Percentiles rank a stretch among this genome's conserved stretches.
Evolutionary conservation across 2,888 invertebrate species (phyloP).

Genomic region (Cataglyphis rosenhaueri): DNA sequence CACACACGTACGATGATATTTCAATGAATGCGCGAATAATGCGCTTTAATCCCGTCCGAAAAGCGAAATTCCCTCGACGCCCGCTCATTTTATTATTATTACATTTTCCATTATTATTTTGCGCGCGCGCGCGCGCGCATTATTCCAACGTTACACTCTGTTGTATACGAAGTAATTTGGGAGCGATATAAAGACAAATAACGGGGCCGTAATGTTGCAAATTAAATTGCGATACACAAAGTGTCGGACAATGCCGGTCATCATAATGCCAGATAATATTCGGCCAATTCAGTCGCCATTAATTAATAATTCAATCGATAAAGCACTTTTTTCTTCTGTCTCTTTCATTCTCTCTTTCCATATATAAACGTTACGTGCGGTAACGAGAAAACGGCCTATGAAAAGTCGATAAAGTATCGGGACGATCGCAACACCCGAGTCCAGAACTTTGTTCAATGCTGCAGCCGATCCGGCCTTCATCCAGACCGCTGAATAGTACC

Average conservation of each 20-base stretch:
- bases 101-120: conserved; percentile 52
- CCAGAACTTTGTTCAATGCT: conserved; percentile 47
- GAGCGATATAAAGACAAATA: conserved; percentile 35
- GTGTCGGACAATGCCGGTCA: conserved; percentile 1
- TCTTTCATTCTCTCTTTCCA: background rate
- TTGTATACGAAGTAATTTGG: conserved; percentile 36
- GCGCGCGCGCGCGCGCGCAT: conserved; percentile 14
- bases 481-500: conserved; percentile 57
- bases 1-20: conserved; percentile 9
- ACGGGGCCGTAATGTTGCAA: conserved; percentile 23
- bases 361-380: background rate
- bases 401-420: conserved; percentile 67
- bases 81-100: conserved; percentile 45
- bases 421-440: conserved; percentile 50
- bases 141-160: conserved; percentile 26
- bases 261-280: conserved; percentile 36
- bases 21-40: conserved; percentile 49
- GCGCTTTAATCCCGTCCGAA: conserved; percentile 44
- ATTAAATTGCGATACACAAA: conserved; percentile 38
- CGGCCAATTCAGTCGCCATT: conserved; percentile 20
- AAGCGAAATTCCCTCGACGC: conserved; percentile 31
- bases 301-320: conserved; percentile 53
- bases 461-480: conserved; percentile 52
- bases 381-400: conserved; percentile 4
- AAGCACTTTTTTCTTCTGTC: background rate